Conservation (phyloP, 2,888 invertebrate genomes). For the Chrysotoxum bicinctum region DNA sequence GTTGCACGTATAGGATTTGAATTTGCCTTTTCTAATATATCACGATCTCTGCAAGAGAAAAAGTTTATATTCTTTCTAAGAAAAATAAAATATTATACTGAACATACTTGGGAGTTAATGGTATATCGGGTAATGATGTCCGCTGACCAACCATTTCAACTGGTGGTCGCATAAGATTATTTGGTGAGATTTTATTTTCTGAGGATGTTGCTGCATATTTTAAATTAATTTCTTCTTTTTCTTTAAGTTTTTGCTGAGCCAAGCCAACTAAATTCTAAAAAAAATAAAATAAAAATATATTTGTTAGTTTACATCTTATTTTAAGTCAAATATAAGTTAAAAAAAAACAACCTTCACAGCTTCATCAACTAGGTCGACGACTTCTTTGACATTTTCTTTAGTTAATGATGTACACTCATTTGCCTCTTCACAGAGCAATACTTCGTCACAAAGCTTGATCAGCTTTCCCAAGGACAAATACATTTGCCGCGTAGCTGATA, state of each 20-base stretch:
- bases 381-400: slow-evolving; percentile 86
- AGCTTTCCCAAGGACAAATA: slow-evolving; percentile 93
- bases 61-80: background rate
- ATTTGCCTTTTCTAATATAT: slow-evolving; percentile 81
- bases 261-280: slow-evolving; percentile 88
- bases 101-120: slow-evolving; percentile 90
- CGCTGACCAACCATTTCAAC: slow-evolving; percentile 84
- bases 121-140: slow-evolving; percentile 90
- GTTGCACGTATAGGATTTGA: slow-evolving; percentile 87
- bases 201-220: slow-evolving; percentile 75
- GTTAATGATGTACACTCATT: slow-evolving; percentile 82
- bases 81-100: slow-evolving; percentile 80
- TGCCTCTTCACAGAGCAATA: slow-evolving; percentile 85
- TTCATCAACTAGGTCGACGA: slow-evolving; percentile 87
- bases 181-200: slow-evolving; percentile 75
- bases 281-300: slow-evolving; percentile 12
- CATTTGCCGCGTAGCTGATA: slow-evolving; percentile 91
- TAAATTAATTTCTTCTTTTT: slow-evolving; percentile 81
- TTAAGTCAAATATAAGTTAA: background rate
- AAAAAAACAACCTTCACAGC: slow-evolving; percentile 85
- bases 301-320: background rate
- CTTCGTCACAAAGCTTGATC: slow-evolving; percentile 94
- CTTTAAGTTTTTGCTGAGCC: slow-evolving; percentile 91
- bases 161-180: slow-evolving; percentile 78
- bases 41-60: slow-evolving; percentile 78